A percentile compares a stretch with the other conserved stretches of the same genome.
phyloP scores from a whole-genome alignment of 2,888 invertebrate genomes.

The Theretra japonica region DNA sequence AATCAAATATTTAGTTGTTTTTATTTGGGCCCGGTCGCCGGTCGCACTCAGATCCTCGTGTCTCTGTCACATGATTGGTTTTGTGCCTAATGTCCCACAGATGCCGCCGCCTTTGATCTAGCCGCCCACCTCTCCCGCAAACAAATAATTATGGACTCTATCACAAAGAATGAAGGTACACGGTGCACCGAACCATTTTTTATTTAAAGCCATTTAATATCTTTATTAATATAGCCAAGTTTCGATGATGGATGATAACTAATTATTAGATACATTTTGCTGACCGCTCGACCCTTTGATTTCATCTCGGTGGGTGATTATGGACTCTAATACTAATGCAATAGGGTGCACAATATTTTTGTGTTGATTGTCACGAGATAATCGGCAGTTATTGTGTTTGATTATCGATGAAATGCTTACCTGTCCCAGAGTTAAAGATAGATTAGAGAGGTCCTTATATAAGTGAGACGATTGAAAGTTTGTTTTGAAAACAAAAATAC shows the following conservation, averaged over 20 bases:
- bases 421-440: constrained; percentile 47
- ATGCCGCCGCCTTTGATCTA: constrained; percentile 72
- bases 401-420: constrained; percentile 66
- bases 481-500: constrained; percentile 26
- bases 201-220: constrained; percentile 74
- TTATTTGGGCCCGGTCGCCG: constrained; percentile 42
- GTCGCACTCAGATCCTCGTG: constrained; percentile 41
- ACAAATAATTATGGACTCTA: constrained; percentile 36
- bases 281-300: constrained; percentile 68
- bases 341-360: constrained; percentile 36
- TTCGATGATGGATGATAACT: constrained; percentile 81
- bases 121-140: constrained; percentile 54
- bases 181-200: constrained; percentile 21
- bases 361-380: constrained; percentile 65
- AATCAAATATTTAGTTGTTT: constrained; percentile 42
- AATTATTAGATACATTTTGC: constrained; percentile 81
- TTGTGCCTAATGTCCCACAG: constrained; percentile 70
- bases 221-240: constrained; percentile 79
- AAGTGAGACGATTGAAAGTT: constrained; percentile 12
- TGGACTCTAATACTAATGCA: neutral
- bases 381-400: constrained; percentile 80
- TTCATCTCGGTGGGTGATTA: constrained; percentile 32
- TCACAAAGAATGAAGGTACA: neutral
- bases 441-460: constrained; percentile 42
- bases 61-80: constrained; percentile 77